phyloP scores from a whole-genome alignment of 2,888 invertebrate species.

The Cerastis leucographa region DNA sequence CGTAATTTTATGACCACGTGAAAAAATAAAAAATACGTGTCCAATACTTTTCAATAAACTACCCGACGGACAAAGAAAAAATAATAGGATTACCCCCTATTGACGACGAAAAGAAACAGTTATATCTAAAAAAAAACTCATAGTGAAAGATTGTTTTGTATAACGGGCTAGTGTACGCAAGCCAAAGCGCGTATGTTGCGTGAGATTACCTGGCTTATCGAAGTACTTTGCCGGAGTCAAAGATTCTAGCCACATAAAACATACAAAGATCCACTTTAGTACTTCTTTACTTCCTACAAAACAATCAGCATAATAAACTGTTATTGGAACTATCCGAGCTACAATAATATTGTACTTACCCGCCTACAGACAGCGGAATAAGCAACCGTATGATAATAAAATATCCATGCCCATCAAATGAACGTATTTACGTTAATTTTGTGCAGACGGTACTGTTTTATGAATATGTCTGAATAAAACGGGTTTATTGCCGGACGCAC shows the following conservation, averaged over 20 bases:
- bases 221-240: background rate
- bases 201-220: background rate
- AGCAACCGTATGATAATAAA: conserved; percentile 44
- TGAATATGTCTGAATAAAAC: conserved; percentile 60
- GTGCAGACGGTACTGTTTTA: conserved; percentile 54
- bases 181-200: background rate
- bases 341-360: conserved; percentile 6
- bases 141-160: no score
- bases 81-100: no score
- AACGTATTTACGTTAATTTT: conserved; percentile 54
- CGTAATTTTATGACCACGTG: no score
- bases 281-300: background rate
- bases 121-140: no score
- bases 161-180: background rate
- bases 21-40: no score
- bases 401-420: conserved; percentile 41
- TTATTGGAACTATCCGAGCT: conserved; percentile 8
- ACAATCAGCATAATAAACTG: conserved; percentile 11
- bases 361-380: conserved; percentile 27
- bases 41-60: no score
- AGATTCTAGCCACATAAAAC: background rate
- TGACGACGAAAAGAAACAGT: no score
- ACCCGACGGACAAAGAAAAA: no score
- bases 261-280: background rate
- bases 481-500: conserved; percentile 67